Evolutionary conservation across 2,113 vertebrate species (phyloP).

Genomic region (Mixornis gularis): DNA sequence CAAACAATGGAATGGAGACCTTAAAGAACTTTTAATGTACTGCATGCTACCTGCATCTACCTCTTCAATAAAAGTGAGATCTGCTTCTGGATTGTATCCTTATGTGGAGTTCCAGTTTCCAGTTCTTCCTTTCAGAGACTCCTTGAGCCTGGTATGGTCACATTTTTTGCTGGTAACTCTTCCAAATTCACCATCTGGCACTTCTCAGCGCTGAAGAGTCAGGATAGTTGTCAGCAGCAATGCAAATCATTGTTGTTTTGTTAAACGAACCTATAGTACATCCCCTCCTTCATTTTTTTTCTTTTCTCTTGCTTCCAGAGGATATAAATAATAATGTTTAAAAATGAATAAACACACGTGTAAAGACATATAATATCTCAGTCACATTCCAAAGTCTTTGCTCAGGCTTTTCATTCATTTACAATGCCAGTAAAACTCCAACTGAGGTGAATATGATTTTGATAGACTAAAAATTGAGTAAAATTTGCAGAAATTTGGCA

Average conservation of each 20-base stretch:
- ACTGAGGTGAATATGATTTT: not conserved
- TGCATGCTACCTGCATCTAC: not conserved
- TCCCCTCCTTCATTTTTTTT: not conserved
- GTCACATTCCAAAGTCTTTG: slow-evolving; percentile 40
- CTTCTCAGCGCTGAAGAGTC: slow-evolving; percentile 66
- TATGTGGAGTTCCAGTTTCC: slow-evolving; percentile 60
- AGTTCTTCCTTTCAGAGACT: slow-evolving; percentile 68
- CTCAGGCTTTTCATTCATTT: slow-evolving; percentile 46
- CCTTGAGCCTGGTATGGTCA: slow-evolving; percentile 53
- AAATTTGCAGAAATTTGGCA: slow-evolving; percentile 13
- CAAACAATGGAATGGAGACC: not conserved
- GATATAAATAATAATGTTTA: slow-evolving; percentile 53
- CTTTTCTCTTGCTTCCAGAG: slow-evolving; percentile 19
- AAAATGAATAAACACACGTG: slow-evolving; percentile 42
- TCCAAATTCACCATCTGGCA: slow-evolving; percentile 75
- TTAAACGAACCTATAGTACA: slow-evolving; percentile 42
- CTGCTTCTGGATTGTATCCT: slow-evolving; percentile 49
- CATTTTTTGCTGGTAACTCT: slow-evolving; percentile 64
- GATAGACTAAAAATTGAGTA: not conserved
- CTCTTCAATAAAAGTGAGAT: slow-evolving; percentile 12
- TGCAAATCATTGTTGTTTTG: slow-evolving; percentile 67
- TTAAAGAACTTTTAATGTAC: not conserved
- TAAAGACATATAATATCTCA: slow-evolving; percentile 42
- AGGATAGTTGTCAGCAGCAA: slow-evolving; percentile 72
- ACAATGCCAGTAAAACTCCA: slow-evolving; percentile 10